Base-by-base conservation (phyloP, 2,888 invertebrate genomes). In the Sphecodes monilicornis region DNA sequence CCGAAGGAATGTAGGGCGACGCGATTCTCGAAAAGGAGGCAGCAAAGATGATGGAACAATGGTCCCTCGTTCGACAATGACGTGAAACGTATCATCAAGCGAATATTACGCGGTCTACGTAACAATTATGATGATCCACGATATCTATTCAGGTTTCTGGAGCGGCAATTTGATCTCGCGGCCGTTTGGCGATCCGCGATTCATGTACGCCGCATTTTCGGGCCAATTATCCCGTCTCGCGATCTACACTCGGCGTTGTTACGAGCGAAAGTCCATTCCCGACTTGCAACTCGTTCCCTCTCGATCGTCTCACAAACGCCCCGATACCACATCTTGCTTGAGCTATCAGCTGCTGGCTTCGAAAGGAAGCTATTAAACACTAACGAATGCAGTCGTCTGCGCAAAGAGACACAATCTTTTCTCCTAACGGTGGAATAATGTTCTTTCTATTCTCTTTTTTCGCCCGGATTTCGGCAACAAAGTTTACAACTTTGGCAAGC, bases 221-320 rank as follows among this genome's bases (percentile, higher is more conserved):
- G 22, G 50, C 64, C 50, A 82, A 85, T 85, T 78, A 85, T 85
- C 39, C 75, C 68, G 57, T 85, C 68, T 69, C 36, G 64, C 64
- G 78, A 82, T 80, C 76, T 72, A 83, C 66, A 68, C 29, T 50
- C 41, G 78, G 41, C 54, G 72, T 86, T 78, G 54, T 86, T 77
- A 77, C 75, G 75, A 86, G 86, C 86, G 86, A 86, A 86, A 86
- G 86, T 86, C 54, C 79, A 76, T 79, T 76, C 75, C 54, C 74
- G 72, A 50, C 43, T 50, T 22, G 46, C 16, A 29, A 64, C 79
- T 81, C 43, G 64, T 84, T 75, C 57, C 22, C 69, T 29, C 66
- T 46, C 57, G 60, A n/a, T 73, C 36, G 32, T 73, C 39, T 22
- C 46, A 6, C 50, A 46, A 76, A 32, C 72, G 76, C 72, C 82